These are phyloP conservation scores for Callyntrura guangdongensis DNA, from an alignment of 2,888 invertebrate species.

Conservation along the genomic window DNA sequence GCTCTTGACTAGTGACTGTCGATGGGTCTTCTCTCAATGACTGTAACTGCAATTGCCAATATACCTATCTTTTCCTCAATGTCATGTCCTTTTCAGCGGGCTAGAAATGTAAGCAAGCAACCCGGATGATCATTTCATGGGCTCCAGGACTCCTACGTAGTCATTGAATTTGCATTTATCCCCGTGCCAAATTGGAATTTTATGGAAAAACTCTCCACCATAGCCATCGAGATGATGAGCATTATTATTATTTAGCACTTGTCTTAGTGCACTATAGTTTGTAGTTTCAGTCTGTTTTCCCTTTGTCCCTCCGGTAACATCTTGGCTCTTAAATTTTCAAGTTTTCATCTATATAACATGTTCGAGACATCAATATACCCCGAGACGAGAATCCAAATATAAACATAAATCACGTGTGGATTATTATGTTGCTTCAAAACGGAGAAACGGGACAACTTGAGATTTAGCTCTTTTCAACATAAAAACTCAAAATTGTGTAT, in stretches of 20 bases:
- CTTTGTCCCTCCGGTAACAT: no score
- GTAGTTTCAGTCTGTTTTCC: no score
- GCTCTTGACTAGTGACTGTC: constrained; percentile 54
- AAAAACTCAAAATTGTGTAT: no score
- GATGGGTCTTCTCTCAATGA: not conserved
- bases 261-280: no score
- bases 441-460: no score
- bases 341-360: no score
- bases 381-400: no score
- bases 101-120: not conserved
- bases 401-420: no score
- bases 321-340: no score
- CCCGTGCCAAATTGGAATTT: constrained; percentile 70
- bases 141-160: constrained; percentile 31
- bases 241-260: not conserved
- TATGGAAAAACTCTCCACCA: constrained; percentile 63
- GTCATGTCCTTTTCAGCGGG: constrained; percentile 33
- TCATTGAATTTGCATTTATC: constrained; percentile 66
- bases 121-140: constrained; percentile 42
- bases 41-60: not conserved
- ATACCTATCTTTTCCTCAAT: constrained; percentile 20
- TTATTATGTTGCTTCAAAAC: no score
- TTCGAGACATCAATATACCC: no score
- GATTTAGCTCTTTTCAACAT: no score
- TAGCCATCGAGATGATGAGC: constrained; percentile 27